A percentile compares a stretch with the other conserved stretches of the same genome.
These are phyloP conservation scores for Podarcis siculus DNA, from an alignment of 2,797 vertebrate genomes.

Conservation along the genomic window DNA sequence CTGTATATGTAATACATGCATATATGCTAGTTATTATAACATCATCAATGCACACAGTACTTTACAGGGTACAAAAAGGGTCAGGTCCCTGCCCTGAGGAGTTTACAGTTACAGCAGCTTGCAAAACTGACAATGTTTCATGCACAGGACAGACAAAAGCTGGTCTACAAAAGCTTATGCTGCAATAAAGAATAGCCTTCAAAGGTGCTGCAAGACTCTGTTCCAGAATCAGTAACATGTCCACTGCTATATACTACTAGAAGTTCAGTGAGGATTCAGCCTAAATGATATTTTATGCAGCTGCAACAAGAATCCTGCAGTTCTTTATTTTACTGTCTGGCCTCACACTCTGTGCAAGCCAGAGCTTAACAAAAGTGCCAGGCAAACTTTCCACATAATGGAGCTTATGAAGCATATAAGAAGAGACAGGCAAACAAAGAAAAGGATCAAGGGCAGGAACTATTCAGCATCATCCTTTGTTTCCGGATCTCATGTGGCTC, in stretches of 20 bases:
- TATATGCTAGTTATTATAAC: neutral
- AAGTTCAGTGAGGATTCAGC: neutral
- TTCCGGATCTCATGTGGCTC: slow-evolving; percentile 7
- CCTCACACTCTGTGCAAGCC: neutral
- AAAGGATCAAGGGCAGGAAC: neutral
- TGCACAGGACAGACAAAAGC: neutral
- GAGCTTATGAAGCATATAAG: slow-evolving; percentile 15
- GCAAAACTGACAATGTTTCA: too few relatives aligned
- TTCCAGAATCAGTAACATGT: neutral
- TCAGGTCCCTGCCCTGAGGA: neutral
- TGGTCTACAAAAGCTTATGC: neutral
- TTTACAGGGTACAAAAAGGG: neutral
- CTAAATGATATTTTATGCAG: neutral
- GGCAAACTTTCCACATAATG: slow-evolving; percentile 38
- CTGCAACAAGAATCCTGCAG: neutral
- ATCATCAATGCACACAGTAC: neutral
- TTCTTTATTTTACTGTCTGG: slow-evolving; percentile 1
- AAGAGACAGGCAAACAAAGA: slow-evolving; percentile 24
- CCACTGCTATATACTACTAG: neutral
- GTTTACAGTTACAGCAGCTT: neutral
- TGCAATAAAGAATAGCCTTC: neutral
- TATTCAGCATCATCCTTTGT: slow-evolving; percentile 2
- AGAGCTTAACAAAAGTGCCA: slow-evolving; percentile 29
- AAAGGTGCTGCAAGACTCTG: neutral
- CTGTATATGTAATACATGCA: neutral